A percentile compares a stretch with the other conserved stretches of the same genome.
Evolutionary conservation across 2,113 vertebrate species (phyloP).

Genomic region (Albula glossodonta): DNA sequence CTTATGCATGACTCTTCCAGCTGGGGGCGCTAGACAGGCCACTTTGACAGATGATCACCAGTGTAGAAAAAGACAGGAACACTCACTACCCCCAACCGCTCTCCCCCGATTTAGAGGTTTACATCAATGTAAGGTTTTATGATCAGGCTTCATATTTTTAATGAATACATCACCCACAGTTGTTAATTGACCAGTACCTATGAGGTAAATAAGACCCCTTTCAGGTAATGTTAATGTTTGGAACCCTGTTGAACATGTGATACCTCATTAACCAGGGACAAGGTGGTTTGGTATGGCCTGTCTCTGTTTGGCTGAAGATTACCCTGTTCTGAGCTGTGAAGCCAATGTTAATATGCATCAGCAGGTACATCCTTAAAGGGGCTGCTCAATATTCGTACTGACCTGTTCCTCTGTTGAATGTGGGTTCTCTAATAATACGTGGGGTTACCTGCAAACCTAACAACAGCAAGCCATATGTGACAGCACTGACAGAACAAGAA

Average conservation of each 20-base stretch:
- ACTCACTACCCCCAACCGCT: background rate
- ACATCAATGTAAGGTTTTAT: too few relatives aligned
- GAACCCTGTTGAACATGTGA: background rate
- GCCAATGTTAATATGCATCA: background rate
- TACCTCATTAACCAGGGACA: background rate
- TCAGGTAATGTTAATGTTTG: slow-evolving; percentile 2
- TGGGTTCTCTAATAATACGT: background rate
- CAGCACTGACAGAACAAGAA: background rate
- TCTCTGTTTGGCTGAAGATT: background rate
- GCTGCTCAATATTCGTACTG: background rate
- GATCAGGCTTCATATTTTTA: background rate
- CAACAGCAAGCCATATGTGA: background rate
- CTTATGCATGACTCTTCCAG: background rate
- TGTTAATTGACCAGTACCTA: background rate
- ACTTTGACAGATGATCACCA: too few relatives aligned
- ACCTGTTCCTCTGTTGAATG: background rate
- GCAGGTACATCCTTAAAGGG: background rate
- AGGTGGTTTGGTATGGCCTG: background rate
- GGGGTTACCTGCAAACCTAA: background rate
- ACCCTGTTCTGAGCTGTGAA: background rate
- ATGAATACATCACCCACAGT: background rate
- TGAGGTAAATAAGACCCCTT: background rate
- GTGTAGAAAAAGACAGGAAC: slow-evolving; percentile 82
- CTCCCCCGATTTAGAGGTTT: too few relatives aligned
- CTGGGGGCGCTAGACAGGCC: background rate